Base-by-base conservation (phyloP, 2,888 invertebrate genomes). In the Drosophila histrio region DNA sequence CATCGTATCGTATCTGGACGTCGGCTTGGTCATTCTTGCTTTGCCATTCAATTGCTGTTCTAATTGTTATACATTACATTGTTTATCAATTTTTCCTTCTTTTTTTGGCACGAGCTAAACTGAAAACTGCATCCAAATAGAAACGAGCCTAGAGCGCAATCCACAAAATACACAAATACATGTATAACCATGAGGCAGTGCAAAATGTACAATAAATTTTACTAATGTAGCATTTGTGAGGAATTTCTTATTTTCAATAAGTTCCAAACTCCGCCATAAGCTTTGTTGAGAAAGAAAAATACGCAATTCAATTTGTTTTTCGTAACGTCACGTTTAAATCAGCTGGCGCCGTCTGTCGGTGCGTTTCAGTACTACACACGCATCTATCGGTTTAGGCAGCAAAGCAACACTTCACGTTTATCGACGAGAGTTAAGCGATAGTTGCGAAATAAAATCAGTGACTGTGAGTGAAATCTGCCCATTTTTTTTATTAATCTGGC, bases 11-110 rank as follows among this genome's bases (percentile, higher is more conserved):
- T 17, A 38, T 38, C 19, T 19, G 9, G 30, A 38, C 28, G 38
- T 15, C 24, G 19, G 21, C 47, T 43, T 32, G 28, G 26, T 15
- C 26, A 17, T 26, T 36, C 32, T 17, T n/a, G n/a, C n/a, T n/a
- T n/a, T n/a, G n/a, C n/a, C n/a, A n/a, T 39, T 50, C 22, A 30
- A 24, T 47, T 43, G 26, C 38, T 54, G 47, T 53, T 62, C 32
- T 68, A 52, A 46, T 41, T 69, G 52, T 52, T 62, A 56, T 61
- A 52, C 39, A 52, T 26, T 41, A n/a, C n/a, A n/a, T n/a, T 54
- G 61, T 54, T 60, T 21, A 44, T 34, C 21, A 26, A 26, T 36
- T 19, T 52, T 47, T 47, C 3, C 13, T 19, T 13, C 19, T 26
- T 19, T 52, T 34, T 62, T 56, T 53, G 69, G 56, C 62, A 56